Evolutionary conservation across 2,797 vertebrate genomes (phyloP), one percentile per base, ranked within the genome.

Genomic region (Sebastes elongatus): DNA sequence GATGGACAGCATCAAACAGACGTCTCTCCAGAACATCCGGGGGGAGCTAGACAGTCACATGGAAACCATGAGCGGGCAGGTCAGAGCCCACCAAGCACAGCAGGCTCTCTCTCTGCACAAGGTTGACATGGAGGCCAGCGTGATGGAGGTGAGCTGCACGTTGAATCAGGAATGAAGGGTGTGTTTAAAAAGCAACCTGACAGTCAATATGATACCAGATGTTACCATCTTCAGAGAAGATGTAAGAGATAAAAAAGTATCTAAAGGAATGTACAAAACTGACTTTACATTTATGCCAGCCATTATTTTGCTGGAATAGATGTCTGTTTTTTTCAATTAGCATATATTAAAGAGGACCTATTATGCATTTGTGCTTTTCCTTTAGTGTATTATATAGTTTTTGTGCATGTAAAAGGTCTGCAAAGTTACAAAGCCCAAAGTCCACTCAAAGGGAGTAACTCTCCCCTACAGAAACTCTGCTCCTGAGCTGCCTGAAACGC

Each of bases 111-210:
- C 96, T 71, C 86, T 96, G 83, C 95, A 96, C 80, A 97, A 97
- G 86, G 95, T 97, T 91, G 96, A 97, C 87, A 94, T 97, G 94
- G 96, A 97, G 56, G 95, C 95, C 80, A 97, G 96, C 68, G 95
- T 97, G 86, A 95, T 97, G 90, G 95, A 96, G 71, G 94, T 95
- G 81, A 90, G 89, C 27, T 14, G 30, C 33, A 35, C 7, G 3
- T 10, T 57, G 18, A 64, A 22, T 65, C 32, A 59, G 22, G 4
- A 69, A 64, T 69, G 10, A 20, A 18, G 10, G 9, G 46, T 25
- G 52, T 57, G 8, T 38, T 4, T 11, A 7, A 16, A 16, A 32
- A 52, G 25, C 2, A 46, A 59, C 14, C 5, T 28, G 8, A 23
- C 23, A 35, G 25, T 11, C 30, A 74, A 7, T 6, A 10, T 62